phyloP scores from a whole-genome alignment of 2,888 invertebrate species.

The Heterodera filipjevi region DNA sequence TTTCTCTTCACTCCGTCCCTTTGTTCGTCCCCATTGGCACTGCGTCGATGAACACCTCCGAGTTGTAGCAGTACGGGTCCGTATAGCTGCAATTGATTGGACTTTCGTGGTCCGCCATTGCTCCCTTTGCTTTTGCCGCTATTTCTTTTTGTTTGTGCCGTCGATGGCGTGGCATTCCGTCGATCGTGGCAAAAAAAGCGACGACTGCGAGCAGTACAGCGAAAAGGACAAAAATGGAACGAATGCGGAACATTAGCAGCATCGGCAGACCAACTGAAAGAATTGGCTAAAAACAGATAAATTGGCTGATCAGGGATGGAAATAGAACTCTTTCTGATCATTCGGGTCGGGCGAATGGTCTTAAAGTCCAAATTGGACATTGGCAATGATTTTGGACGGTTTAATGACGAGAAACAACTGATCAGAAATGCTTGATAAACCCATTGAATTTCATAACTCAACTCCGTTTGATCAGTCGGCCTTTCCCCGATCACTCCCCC shows the following conservation, averaged over 20 bases:
- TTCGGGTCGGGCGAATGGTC: no score
- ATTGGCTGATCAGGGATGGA: not conserved
- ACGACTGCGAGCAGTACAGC: not conserved
- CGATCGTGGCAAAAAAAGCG: not conserved
- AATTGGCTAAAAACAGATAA: not conserved
- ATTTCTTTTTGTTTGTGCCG: not conserved
- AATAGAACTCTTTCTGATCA: no score
- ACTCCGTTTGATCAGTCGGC: not conserved
- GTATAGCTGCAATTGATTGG: not conserved
- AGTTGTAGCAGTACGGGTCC: slow-evolving; percentile 12
- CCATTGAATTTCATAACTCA: no score
- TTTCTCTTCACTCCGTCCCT: not conserved
- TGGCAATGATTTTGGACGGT: no score
- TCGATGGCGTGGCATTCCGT: not conserved
- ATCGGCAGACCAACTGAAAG: no score
- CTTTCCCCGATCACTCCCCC: not conserved
- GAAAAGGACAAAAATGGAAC: not conserved
- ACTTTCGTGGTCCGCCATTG: not conserved
- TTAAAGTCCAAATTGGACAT: no score
- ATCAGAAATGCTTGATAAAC: no score
- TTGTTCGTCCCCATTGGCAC: not conserved
- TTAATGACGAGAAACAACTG: no score
- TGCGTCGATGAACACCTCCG: slow-evolving; percentile 4
- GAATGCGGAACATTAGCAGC: not conserved
- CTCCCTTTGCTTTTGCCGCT: not conserved